Evolutionary conservation across 2,113 vertebrate genomes (phyloP).

Genomic region (Synodontis membranacea): DNA sequence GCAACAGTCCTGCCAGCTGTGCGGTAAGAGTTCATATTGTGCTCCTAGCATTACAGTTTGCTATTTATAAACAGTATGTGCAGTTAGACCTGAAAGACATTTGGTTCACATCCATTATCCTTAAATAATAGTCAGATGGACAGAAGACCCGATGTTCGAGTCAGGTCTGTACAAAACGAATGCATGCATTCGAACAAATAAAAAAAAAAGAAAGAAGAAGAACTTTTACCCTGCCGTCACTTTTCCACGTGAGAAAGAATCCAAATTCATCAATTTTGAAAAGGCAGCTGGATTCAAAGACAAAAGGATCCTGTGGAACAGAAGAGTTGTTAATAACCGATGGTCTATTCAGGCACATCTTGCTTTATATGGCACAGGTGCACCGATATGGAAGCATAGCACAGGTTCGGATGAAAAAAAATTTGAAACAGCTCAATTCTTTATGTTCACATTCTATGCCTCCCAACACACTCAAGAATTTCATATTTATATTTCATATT

Average conservation of each 20-base stretch:
- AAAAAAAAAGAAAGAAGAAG: background rate
- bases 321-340: conserved; percentile 9
- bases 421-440: background rate
- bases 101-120: background rate
- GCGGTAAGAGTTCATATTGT: background rate
- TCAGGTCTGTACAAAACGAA: background rate
- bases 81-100: background rate
- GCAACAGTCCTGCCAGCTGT: conserved; percentile 5
- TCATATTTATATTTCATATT: too few relatives aligned
- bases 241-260: conserved; percentile 97
- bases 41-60: background rate
- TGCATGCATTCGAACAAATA: background rate
- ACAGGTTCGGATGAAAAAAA: background rate
- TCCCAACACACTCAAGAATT: background rate
- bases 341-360: background rate
- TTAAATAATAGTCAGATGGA: background rate
- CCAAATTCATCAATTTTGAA: conserved; percentile 95
- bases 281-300: conserved; percentile 92
- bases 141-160: background rate
- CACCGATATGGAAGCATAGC: background rate
- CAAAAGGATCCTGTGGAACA: conserved; percentile 84
- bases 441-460: background rate
- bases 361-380: conserved; percentile 19
- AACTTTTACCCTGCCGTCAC: conserved; percentile 89
- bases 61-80: background rate